Evolutionary conservation across 2,888 invertebrate species (phyloP), one percentile per base, ranked within the genome.

Genomic region (Rhodophaea formosa): DNA sequence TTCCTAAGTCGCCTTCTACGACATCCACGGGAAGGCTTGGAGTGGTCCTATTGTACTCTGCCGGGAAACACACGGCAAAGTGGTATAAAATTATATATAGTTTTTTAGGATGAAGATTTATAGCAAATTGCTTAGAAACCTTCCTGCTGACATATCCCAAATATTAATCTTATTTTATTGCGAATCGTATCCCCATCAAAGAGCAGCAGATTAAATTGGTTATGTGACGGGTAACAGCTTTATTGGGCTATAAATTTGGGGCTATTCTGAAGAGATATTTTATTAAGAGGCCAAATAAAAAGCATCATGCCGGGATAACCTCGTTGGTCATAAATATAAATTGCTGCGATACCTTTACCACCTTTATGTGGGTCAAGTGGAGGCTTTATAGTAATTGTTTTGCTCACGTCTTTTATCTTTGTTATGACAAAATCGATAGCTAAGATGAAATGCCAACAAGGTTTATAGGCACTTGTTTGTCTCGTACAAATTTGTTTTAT

Each of bases 221-320:
- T 83, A 84, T 82, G 80, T 79, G 83, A 79, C 74, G 76, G 77
- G 76, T 78, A 81, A 77, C 81, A 80, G 79, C 78, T 87, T 88
- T 86, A 87, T 84, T 74, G 79, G 68, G 58, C 64, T 65, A 80
- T 86, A 86, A 86, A 87, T 81, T 78, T 69, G 56, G 63, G 65
- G 59, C 70, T 70, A 70, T 70, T 68, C 70, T 67, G 67, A 63
- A 73, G 66, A 78, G 64, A 79, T 78, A 82, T 84, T 86, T 87
- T 86, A 86, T 85, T 85, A 81, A 75, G 72, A 72, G 68, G 70
- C 74, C 82, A 84, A 84, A 86, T 87, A 85, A 85, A 71, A 67
- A 35, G 60, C 66, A 68, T 68, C 72, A 71, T 62, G 58, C 59
- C 16, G 60, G 62, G 68, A 68, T 64, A 66, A 67, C 70, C 68